Percentiles rank a stretch among this genome's conserved stretches.
These are phyloP conservation scores for Eupithecia exiguata DNA, from an alignment of 2,888 invertebrate genomes.

Conservation along the genomic window DNA sequence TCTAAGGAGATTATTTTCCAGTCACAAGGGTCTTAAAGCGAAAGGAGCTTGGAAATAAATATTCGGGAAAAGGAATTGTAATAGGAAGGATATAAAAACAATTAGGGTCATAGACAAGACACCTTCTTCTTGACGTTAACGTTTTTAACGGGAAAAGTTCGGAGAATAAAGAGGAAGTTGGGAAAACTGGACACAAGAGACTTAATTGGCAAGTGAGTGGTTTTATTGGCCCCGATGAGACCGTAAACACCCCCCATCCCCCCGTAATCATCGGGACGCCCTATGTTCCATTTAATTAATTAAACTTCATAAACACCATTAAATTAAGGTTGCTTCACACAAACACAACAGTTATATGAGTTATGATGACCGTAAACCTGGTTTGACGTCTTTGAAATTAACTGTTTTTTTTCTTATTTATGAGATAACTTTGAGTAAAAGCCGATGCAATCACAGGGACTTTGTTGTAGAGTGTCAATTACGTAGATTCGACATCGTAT, in stretches of 20 bases:
- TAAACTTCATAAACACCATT: conserved; percentile 36
- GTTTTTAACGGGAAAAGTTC: conserved; percentile 17
- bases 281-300: conserved; percentile 43
- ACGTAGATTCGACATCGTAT: neutral
- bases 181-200: conserved; percentile 23
- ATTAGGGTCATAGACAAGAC: conserved; percentile 10
- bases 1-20: conserved; percentile 10
- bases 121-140: neutral
- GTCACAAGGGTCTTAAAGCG: neutral
- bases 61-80: neutral
- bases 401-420: neutral
- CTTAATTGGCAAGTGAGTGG: conserved; percentile 39
- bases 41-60: conserved; percentile 8
- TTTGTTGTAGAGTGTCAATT: neutral
- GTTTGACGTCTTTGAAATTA: neutral
- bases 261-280: conserved; percentile 31
- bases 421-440: neutral
- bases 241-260: conserved; percentile 29
- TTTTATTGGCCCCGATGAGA: conserved; percentile 36
- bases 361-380: neutral
- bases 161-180: conserved; percentile 18
- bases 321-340: conserved; percentile 18
- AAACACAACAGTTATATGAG: neutral
- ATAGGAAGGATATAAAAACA: conserved; percentile 7
- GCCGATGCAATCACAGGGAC: neutral